phyloP scores from a whole-genome alignment of 2,888 invertebrate genomes.

The Laspeyria flexula region DNA sequence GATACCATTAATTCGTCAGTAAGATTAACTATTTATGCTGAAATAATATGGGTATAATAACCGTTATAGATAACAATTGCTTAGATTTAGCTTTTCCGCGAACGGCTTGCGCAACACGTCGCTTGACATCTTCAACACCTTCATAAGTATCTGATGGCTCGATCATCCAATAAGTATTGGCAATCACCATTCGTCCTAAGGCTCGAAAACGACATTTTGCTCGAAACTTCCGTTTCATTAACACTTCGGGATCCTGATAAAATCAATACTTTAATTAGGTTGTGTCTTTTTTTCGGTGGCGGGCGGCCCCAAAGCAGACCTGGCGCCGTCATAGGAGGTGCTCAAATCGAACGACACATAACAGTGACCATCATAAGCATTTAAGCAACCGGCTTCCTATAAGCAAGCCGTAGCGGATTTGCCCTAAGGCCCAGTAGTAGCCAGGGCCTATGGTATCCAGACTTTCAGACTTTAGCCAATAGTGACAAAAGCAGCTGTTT shows the following conservation, averaged over 20 bases:
- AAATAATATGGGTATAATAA: conserved; percentile 34
- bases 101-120: conserved; percentile 85
- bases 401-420: too few relatives aligned
- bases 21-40: neutral
- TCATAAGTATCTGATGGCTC: conserved; percentile 80
- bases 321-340: too few relatives aligned
- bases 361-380: too few relatives aligned
- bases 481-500: too few relatives aligned
- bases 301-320: too few relatives aligned
- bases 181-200: conserved; percentile 83
- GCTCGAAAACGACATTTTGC: conserved; percentile 86
- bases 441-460: too few relatives aligned
- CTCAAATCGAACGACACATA: too few relatives aligned
- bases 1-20: too few relatives aligned
- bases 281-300: too few relatives aligned
- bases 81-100: conserved; percentile 78
- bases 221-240: conserved; percentile 68
- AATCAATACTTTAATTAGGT: neutral
- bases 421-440: too few relatives aligned
- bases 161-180: conserved; percentile 85
- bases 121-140: conserved; percentile 82
- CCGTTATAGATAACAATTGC: conserved; percentile 78
- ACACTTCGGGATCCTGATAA: conserved; percentile 69
- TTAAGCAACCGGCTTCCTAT: too few relatives aligned
- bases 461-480: too few relatives aligned